Base-by-base conservation (phyloP, 2,888 invertebrate species). In the Oligia strigilis region DNA sequence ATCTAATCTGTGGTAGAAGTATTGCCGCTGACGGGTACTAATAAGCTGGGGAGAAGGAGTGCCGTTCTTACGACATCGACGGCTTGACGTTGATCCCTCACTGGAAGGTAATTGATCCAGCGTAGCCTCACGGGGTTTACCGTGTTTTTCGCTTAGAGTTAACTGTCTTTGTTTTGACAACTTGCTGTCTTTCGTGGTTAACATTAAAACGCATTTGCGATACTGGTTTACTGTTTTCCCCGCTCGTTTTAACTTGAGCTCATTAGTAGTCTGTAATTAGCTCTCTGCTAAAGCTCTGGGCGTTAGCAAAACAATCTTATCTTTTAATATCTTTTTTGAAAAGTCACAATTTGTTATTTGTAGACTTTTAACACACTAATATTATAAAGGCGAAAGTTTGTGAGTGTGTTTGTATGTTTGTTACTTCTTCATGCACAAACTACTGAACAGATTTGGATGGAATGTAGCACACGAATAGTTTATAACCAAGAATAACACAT, bases 1-100 rank as follows among this genome's bases (percentile, higher is more conserved):
- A 65, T 23, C 4, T 49, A 17, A 14, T 74, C 23, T 36, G 23
- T 55, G 29, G 23, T 55, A 6, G 52, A 60, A 74, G 49, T 72
- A 76, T 80, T 80, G 84, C n/a, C 8, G 23, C n/a, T 85, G 84
- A 85, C 85, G 71, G 70, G n/a, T 76, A 60, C 75, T 85, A 85
- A 80, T 85, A 76, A 58, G 66, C 52, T 66, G 49, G 36, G 43
- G 66, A 80, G 70, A 72, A 78, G 78, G 71, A 87, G 71, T 67
- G 64, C 75, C 70, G 75, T 71, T 64, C 58, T 65, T 40, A 49
- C 46, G 52, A 65, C 65, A 43, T 43, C 46, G 46, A 65, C 65
- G 40, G 55, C n/a, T 43, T 80, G 84, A 83, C 79, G 71, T 75
- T 86, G 75, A 87, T 84, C 81, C 80, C 70, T 64, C 62, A 17